Conservation (phyloP, 2,888 invertebrate genomes). For the Eilema sororculum region DNA sequence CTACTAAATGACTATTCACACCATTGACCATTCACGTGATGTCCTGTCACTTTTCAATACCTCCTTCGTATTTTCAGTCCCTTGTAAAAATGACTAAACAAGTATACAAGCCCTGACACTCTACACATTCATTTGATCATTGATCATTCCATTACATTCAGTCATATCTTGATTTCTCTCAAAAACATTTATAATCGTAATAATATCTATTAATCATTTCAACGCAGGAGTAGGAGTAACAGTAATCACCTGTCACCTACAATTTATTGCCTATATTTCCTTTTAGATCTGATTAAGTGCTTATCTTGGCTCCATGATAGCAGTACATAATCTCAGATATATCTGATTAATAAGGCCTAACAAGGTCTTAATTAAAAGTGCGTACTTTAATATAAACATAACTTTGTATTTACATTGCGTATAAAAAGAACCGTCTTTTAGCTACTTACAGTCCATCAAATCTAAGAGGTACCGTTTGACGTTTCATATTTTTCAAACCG, state of each 20-base stretch:
- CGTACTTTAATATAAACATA: neutral
- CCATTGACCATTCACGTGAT: too few relatives aligned
- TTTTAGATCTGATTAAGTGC: neutral
- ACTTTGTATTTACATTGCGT: neutral
- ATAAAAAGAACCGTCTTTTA: too few relatives aligned
- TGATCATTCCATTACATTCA: neutral
- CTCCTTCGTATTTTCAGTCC: too few relatives aligned
- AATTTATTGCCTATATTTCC: neutral
- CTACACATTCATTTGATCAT: too few relatives aligned
- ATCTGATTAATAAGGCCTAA: constrained; percentile 1
- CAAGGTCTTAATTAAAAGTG: neutral
- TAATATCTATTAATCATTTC: neutral
- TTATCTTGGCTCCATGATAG: neutral
- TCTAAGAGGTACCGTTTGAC: too few relatives aligned
- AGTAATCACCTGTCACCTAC: neutral
- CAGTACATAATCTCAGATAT: neutral
- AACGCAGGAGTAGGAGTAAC: neutral
- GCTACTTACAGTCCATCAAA: too few relatives aligned
- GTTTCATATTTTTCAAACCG: too few relatives aligned
- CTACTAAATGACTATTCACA: too few relatives aligned
- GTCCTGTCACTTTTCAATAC: too few relatives aligned
- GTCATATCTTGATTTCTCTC: too few relatives aligned
- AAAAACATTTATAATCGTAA: neutral
- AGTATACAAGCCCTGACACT: too few relatives aligned
- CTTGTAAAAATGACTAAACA: too few relatives aligned